Percentiles rank a stretch among this genome's conserved stretches.
These are phyloP conservation scores for Solenopsis invicta DNA, from an alignment of 1,140 invertebrate genomes.

Conservation along the genomic window DNA sequence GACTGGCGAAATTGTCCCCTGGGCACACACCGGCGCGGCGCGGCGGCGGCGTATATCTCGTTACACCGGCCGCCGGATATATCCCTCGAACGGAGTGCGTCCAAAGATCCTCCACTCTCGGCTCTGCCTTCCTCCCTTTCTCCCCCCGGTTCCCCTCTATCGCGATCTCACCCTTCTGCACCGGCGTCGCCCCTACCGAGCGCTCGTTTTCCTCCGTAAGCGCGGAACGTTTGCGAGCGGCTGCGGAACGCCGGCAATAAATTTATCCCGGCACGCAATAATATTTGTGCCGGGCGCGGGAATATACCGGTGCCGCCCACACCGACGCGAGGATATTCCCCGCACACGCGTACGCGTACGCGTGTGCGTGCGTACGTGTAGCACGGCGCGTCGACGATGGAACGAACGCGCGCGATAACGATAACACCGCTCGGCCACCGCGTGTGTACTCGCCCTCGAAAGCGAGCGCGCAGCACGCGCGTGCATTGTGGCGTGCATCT, in stretches of 20 bases:
- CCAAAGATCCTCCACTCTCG: conserved; percentile 20
- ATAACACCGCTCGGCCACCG: conserved; percentile 54
- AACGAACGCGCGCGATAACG: conserved; percentile 69
- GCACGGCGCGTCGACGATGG: conserved; percentile 37
- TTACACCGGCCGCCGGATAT: conserved; percentile 54
- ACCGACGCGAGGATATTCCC: conserved; percentile 50
- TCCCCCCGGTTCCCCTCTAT: not conserved
- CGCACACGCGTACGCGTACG: not conserved
- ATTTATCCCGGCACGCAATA: conserved; percentile 77
- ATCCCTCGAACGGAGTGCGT: conserved; percentile 41
- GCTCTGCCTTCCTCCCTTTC: not conserved
- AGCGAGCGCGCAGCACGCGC: conserved; percentile 49
- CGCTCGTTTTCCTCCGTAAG: conserved; percentile 50
- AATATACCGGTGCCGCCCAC: conserved; percentile 61
- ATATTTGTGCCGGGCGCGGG: conserved; percentile 74
- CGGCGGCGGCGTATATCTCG: conserved; percentile 38
- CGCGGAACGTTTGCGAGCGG: conserved; percentile 56
- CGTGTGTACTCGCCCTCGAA: conserved; percentile 64
- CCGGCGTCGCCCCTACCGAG: conserved; percentile 5
- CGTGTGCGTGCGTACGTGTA: not conserved
- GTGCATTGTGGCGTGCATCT: conserved; percentile 30
- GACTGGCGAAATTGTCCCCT: conserved; percentile 27
- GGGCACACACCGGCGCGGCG: conserved; percentile 37
- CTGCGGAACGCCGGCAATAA: conserved; percentile 71
- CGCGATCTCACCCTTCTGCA: not conserved